phyloP scores from a whole-genome alignment of 1,140 invertebrate genomes.

The Drosophila baimaii region DNA sequence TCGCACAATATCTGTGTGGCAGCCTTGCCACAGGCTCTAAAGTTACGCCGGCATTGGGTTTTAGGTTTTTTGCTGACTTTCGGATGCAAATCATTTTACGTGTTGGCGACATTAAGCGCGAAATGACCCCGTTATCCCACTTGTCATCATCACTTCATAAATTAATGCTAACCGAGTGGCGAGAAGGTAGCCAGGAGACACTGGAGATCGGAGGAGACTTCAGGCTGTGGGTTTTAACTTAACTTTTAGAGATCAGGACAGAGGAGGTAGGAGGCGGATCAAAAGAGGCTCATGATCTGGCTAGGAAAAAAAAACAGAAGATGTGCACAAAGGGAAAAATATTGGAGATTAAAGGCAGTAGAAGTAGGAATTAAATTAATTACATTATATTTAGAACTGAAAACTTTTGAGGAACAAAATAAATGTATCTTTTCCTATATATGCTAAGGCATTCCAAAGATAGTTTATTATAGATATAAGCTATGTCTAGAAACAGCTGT shows the following conservation, averaged over 20 bases:
- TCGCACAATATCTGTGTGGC: constrained; percentile 51
- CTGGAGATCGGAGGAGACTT: constrained; percentile 5
- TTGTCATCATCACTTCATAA: constrained; percentile 84
- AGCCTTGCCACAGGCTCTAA: constrained; percentile 74
- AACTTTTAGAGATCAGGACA: constrained; percentile 10
- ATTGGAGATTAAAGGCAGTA: not conserved
- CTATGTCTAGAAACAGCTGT: too few species aligned
- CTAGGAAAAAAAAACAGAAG: constrained; percentile 35
- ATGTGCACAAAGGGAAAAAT: constrained; percentile 4
- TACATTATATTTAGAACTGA: too few species aligned
- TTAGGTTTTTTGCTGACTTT: constrained; percentile 47
- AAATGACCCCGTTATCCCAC: constrained; percentile 84
- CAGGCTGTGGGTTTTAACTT: constrained; percentile 31
- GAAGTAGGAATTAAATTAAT: not conserved
- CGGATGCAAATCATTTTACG: constrained; percentile 83
- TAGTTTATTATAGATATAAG: too few species aligned
- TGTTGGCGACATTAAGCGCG: constrained; percentile 84
- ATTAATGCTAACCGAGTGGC: constrained; percentile 71
- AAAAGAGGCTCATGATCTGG: not conserved
- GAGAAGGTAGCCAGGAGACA: constrained; percentile 39
- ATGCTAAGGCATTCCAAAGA: too few species aligned
- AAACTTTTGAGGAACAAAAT: too few species aligned
- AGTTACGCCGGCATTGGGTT: constrained; percentile 72
- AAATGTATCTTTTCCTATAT: too few species aligned
- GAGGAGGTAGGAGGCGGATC: not conserved